Base-by-base conservation (phyloP, 1,140 invertebrate genomes). In the Littorina saxatilis region DNA sequence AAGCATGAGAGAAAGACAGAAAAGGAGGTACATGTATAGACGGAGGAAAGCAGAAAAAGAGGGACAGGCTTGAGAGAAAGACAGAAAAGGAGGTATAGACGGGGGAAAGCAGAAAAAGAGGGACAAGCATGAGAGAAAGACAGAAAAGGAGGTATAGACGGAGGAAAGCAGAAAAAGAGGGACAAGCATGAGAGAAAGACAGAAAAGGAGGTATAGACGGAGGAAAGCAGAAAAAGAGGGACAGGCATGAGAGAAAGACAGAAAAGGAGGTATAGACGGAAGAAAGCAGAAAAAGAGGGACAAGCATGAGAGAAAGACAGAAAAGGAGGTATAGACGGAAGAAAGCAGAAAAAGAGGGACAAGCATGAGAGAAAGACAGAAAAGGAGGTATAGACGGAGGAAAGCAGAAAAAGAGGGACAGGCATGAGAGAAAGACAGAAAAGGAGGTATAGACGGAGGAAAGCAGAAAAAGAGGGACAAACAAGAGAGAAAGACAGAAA, bases 401-500 rank as follows among this genome's bases (percentile, higher is more conserved):
- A 40, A 43, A 47, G 73, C 3, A 50, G 73, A 43, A 50, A 40
- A 43, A 75, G 73, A 43, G n/a, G 73, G 20, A 75, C 37, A 39
- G 29, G 73, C 3, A 50, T 35, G 13, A 50, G 73, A 43, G 29
- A 40, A 43, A 50, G 73, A 43, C 23, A 32, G 7, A 75, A 40
- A 43, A 50, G 39, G 9, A 47, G 29, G 7, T 43, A 40, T 2
- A 75, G 37, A n/a, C 40, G 37, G 17, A 75, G 43, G n/a, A n/a
- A n/a, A 75, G 37, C 3, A 50, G 20, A n/a, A 47, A 40, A 17
- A 47, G 73, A 15, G 47, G 68, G 7, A 72, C 23, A 72, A 39
- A n/a, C 32, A 39, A 20, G n/a, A n/a, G n/a, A n/a, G n/a, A n/a
- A n/a, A n/a, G n/a, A n/a, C n/a, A n/a, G n/a, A n/a, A n/a, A n/a